These are phyloP conservation scores for Eumeta japonica DNA, from an alignment of 1,140 invertebrate species.

Conservation along the genomic window DNA sequence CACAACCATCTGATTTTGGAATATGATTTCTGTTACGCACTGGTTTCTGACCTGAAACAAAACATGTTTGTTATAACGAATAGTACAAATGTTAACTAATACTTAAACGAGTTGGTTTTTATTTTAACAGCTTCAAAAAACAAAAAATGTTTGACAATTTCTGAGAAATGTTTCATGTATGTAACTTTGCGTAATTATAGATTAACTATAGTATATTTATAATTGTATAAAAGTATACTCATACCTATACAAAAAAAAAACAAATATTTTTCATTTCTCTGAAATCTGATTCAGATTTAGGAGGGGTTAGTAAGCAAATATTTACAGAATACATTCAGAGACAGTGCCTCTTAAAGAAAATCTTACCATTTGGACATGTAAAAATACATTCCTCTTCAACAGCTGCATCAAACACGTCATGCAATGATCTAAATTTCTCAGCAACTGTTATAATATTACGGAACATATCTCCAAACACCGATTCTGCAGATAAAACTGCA, in stretches of 20 bases:
- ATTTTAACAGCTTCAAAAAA: too few relatives aligned
- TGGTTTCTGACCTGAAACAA: conserved; percentile 62
- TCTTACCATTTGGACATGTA: conserved; percentile 68
- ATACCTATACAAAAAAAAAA: too few relatives aligned
- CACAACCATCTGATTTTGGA: conserved; percentile 78
- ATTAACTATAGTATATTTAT: too few relatives aligned
- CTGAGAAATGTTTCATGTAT: too few relatives aligned
- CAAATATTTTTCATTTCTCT: too few relatives aligned
- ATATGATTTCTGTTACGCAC: conserved; percentile 72
- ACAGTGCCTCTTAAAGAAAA: conserved; percentile 2
- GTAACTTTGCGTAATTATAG: too few relatives aligned
- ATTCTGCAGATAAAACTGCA: conserved; percentile 75
- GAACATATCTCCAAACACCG: conserved; percentile 73
- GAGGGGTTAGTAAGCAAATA: too few relatives aligned
- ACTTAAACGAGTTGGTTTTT: too few relatives aligned
- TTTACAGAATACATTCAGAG: neutral
- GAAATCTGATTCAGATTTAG: too few relatives aligned
- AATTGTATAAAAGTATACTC: too few relatives aligned
- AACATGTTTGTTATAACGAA: conserved; percentile 8
- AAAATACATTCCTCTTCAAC: conserved; percentile 80
- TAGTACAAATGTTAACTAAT: too few relatives aligned
- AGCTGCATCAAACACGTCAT: conserved; percentile 80
- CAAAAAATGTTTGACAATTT: too few relatives aligned
- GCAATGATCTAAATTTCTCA: conserved; percentile 71
- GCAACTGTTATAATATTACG: conserved; percentile 74